Conservation (phyloP, 2,113 vertebrate species). For the Nycticorax nycticorax region DNA sequence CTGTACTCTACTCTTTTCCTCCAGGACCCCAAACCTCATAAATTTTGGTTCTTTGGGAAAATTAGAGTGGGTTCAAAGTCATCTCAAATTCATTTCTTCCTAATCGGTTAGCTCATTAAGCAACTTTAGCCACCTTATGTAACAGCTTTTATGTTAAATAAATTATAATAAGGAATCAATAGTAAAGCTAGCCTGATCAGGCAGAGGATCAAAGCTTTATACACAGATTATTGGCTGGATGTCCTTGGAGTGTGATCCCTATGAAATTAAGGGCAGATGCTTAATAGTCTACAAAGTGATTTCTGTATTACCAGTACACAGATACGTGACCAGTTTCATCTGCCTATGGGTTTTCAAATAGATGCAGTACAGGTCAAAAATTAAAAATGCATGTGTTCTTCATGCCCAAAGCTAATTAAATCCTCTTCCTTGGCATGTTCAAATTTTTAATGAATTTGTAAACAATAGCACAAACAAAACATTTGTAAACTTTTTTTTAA, state of each 20-base stretch:
- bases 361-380: background rate
- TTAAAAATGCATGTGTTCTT: background rate
- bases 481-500: background rate
- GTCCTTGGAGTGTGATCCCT: conserved; percentile 6
- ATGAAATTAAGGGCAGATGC: conserved; percentile 7
- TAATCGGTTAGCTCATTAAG: conserved; percentile 56
- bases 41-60: conserved; percentile 47
- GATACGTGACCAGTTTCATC: background rate
- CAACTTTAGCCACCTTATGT: conserved; percentile 50
- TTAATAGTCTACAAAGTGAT: background rate
- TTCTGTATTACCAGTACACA: background rate
- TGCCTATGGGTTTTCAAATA: background rate
- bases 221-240: conserved; percentile 26
- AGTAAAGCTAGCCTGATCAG: conserved; percentile 40
- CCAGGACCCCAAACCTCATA: conserved; percentile 30
- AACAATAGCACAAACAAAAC: background rate
- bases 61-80: conserved; percentile 57
- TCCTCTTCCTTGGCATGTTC: background rate
- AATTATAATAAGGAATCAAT: conserved; percentile 67
- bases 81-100: conserved; percentile 38
- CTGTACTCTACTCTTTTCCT: conserved; percentile 26
- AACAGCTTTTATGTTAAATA: conserved; percentile 66
- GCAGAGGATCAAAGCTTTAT: conserved; percentile 51
- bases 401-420: background rate
- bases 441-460: background rate